phyloP scores from a whole-genome alignment of 2,797 vertebrate genomes.

The Labroides dimidiatus region DNA sequence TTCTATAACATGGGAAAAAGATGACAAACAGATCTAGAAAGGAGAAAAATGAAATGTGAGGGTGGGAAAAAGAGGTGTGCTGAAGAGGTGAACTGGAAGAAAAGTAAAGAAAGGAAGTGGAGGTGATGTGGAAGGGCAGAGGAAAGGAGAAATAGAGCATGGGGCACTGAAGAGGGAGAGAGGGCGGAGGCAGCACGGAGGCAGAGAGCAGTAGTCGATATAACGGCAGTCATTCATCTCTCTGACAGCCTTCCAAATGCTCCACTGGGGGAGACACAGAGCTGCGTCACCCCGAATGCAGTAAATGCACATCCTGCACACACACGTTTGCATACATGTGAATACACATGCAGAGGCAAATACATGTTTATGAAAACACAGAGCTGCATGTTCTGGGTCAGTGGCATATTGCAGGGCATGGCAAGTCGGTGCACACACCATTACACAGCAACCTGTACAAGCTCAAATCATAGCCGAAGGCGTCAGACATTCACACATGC shows the following conservation, averaged over 20 bases:
- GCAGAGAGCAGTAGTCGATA: constrained; percentile 77
- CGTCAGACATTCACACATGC: constrained; percentile 13
- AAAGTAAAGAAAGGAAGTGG: constrained; percentile 44
- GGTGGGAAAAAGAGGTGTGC: neutral
- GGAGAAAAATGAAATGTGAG: constrained; percentile 20
- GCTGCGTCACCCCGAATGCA: constrained; percentile 76
- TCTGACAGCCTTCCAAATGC: constrained; percentile 78
- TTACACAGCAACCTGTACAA: constrained; percentile 46
- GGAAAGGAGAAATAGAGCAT: constrained; percentile 59
- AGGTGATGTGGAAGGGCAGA: constrained; percentile 42
- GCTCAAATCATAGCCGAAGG: constrained; percentile 45
- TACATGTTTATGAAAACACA: constrained; percentile 25
- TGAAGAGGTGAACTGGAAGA: constrained; percentile 25
- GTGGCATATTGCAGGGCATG: constrained; percentile 17
- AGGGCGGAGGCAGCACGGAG: constrained; percentile 50
- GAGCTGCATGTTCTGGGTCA: constrained; percentile 55
- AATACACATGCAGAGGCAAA: constrained; percentile 36
- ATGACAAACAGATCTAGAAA: constrained; percentile 10
- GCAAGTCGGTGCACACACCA: constrained; percentile 44
- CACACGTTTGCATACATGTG: constrained; percentile 22
- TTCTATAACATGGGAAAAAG: constrained; percentile 37
- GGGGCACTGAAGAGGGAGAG: constrained; percentile 48
- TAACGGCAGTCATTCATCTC: constrained; percentile 82
- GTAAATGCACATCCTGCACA: constrained; percentile 47
- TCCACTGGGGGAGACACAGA: constrained; percentile 77